Evolutionary conservation across 2,888 invertebrate genomes (phyloP).

Genomic region (Quadroppia sp.): DNA sequence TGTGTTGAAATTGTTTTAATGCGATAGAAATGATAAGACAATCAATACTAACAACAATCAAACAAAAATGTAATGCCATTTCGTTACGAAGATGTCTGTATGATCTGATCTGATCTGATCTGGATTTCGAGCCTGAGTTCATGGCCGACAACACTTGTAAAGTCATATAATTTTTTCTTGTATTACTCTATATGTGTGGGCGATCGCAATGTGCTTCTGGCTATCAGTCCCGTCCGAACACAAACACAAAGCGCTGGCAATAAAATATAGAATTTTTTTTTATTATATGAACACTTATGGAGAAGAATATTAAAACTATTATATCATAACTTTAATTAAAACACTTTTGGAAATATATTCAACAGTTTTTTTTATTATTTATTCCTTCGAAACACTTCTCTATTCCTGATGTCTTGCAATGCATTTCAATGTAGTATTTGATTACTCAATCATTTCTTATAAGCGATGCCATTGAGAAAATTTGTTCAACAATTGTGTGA

Average conservation of each 20-base stretch:
- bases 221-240: conserved; percentile 3
- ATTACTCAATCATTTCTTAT: too few species aligned
- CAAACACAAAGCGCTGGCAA: conserved; percentile 14
- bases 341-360: not conserved
- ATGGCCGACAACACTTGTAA: conserved; percentile 34
- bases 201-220: conserved; percentile 23
- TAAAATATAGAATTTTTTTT: not conserved
- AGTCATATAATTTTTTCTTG: conserved; percentile 7
- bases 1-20: not conserved
- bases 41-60: conserved; percentile 8
- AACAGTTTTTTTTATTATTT: not conserved
- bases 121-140: not conserved
- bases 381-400: not conserved
- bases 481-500: too few species aligned
- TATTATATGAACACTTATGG: not conserved
- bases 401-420: too few species aligned
- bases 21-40: conserved; percentile 29
- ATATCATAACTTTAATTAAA: conserved; percentile 22
- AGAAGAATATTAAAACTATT: not conserved
- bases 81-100: not conserved
- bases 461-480: too few species aligned
- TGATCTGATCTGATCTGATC: conserved; percentile 27
- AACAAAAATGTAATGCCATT: too few species aligned
- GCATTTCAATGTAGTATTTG: too few species aligned
- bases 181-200: conserved; percentile 24